Conservation (phyloP, 1,140 invertebrate genomes). For the Meteorus sp. region DNA sequence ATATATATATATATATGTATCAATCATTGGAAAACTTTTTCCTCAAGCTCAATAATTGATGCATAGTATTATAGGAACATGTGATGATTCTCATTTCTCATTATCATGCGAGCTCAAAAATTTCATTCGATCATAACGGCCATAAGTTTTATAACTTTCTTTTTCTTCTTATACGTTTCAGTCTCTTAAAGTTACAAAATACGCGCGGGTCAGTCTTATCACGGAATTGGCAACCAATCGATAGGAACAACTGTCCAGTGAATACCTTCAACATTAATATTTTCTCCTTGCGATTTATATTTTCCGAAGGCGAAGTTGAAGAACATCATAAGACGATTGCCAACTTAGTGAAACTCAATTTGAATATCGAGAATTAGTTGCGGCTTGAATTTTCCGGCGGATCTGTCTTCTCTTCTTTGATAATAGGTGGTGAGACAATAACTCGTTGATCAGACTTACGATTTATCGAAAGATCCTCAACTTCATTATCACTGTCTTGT, state of each 20-base stretch:
- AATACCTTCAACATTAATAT: not conserved
- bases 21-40: too few relatives aligned
- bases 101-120: too few relatives aligned
- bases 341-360: not conserved
- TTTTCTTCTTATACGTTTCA: not conserved
- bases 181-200: constrained; percentile 18
- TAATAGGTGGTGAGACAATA: constrained; percentile 34
- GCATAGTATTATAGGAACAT: too few relatives aligned
- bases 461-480: constrained; percentile 58
- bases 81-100: too few relatives aligned
- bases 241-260: not conserved
- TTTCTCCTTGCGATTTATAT: not conserved
- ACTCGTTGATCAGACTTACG: constrained; percentile 43
- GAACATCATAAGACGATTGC: not conserved
- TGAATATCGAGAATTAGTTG: constrained; percentile 30
- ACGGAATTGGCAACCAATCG: constrained; percentile 2
- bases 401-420: constrained; percentile 37
- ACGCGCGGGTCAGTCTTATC: constrained; percentile 17
- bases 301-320: not conserved
- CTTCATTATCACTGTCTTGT: constrained; percentile 47
- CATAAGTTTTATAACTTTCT: too few relatives aligned
- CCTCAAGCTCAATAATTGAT: too few relatives aligned
- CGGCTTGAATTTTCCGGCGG: constrained; percentile 22
- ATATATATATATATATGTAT: too few relatives aligned
- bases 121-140: too few relatives aligned